phyloP scores from a whole-genome alignment of 2,888 invertebrate genomes.

The Drosophila borborema region DNA sequence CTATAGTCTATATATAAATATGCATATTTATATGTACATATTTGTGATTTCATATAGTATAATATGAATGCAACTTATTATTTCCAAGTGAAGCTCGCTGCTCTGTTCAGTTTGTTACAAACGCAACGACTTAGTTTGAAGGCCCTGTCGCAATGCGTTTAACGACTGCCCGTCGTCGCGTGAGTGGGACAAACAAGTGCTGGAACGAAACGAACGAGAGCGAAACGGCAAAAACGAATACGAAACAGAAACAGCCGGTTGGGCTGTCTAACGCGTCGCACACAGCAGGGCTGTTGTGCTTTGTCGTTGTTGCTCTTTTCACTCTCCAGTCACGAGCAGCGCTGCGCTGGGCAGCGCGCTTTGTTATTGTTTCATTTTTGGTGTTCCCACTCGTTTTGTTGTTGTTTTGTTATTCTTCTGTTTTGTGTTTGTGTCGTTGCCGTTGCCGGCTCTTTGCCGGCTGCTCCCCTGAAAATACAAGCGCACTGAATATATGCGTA shows the following conservation, averaged over 20 bases:
- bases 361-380: constrained; percentile 54
- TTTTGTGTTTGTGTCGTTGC: constrained; percentile 58
- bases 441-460: constrained; percentile 66
- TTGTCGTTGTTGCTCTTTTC: constrained; percentile 7
- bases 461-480: constrained; percentile 35
- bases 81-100: not conserved
- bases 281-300: not conserved
- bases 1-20: not conserved
- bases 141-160: constrained; percentile 12
- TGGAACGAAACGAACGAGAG: constrained; percentile 32
- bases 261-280: constrained; percentile 39
- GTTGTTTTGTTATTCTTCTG: constrained; percentile 32
- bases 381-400: constrained; percentile 25
- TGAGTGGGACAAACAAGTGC: constrained; percentile 70
- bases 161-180: constrained; percentile 48
- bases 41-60: no score
- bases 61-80: not conserved
- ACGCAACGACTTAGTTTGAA: constrained; percentile 6
- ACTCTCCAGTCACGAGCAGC: constrained; percentile 35
- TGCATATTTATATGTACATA: not conserved
- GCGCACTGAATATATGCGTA: constrained; percentile 18
- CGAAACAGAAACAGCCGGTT: constrained; percentile 54
- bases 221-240: constrained; percentile 37
- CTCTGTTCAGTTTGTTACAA: constrained; percentile 20
- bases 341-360: constrained; percentile 2